Evolutionary conservation across 1,140 invertebrate species (phyloP).

Genomic region (Cataglyphis hispanica): DNA sequence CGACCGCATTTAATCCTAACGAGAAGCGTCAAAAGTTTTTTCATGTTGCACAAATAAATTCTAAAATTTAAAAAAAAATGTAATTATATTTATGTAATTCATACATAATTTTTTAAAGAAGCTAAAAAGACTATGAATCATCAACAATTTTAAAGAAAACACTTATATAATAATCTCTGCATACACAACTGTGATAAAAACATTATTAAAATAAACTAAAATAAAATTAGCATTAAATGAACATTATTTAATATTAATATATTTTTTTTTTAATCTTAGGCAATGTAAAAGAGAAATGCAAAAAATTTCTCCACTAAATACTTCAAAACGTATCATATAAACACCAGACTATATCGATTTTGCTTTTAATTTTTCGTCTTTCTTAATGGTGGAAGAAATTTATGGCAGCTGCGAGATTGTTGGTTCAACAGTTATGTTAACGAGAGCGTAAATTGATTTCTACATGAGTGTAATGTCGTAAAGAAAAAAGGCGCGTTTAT

Average conservation of each 20-base stretch:
- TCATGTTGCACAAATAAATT: not conserved
- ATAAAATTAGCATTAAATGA: not conserved
- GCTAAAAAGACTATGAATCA: constrained; percentile 13
- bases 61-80: not conserved
- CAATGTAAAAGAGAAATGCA: not conserved
- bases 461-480: constrained; percentile 21
- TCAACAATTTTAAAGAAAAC: not conserved
- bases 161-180: not conserved
- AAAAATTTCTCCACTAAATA: not conserved
- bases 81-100: constrained; percentile 52
- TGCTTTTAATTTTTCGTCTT: constrained; percentile 48
- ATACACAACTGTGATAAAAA: not conserved
- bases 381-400: constrained; percentile 41
- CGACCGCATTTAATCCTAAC: too few relatives aligned
- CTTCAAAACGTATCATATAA: not conserved
- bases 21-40: not conserved
- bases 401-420: constrained; percentile 33
- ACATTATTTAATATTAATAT: not conserved
- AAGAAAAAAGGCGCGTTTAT: not conserved
- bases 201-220: not conserved
- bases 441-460: constrained; percentile 61
- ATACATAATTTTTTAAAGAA: not conserved
- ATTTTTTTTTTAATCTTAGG: not conserved
- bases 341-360: constrained; percentile 9
- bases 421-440: constrained; percentile 50